Conservation (phyloP, 2,888 invertebrate genomes). For the Rhagophthalmus giganteus region DNA sequence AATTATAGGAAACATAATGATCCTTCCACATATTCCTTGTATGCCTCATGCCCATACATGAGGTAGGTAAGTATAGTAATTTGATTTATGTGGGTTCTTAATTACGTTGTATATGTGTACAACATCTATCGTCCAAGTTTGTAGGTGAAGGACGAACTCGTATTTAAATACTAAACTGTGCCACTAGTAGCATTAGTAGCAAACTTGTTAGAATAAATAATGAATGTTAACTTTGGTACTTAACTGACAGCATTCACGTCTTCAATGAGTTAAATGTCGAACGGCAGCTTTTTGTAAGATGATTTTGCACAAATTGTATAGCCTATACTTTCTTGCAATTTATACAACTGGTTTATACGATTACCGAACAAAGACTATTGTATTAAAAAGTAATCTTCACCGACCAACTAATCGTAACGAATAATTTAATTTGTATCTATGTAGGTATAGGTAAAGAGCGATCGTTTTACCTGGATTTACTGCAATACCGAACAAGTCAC, state of each 20-base stretch:
- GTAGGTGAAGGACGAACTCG: slow-evolving; percentile 39
- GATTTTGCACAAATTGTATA: too few species aligned
- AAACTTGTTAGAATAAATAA: slow-evolving; percentile 40
- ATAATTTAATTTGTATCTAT: too few species aligned
- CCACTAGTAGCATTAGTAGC: slow-evolving; percentile 12
- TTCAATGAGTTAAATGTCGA: too few species aligned
- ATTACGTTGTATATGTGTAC: background rate
- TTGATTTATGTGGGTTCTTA: slow-evolving; percentile 8
- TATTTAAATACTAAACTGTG: slow-evolving; percentile 29
- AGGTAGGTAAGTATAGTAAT: background rate
- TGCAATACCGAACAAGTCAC: too few species aligned
- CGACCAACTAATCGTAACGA: too few species aligned
- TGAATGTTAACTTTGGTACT: slow-evolving; percentile 37
- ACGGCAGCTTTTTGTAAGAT: slow-evolving; percentile 7
- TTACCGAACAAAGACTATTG: too few species aligned
- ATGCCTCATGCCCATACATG: background rate
- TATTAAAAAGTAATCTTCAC: too few species aligned
- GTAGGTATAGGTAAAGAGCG: too few species aligned
- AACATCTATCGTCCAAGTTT: slow-evolving; percentile 28
- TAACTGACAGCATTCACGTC: slow-evolving; percentile 45
- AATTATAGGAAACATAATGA: too few species aligned
- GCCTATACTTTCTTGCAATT: too few species aligned
- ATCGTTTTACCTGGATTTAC: too few species aligned
- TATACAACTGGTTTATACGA: too few species aligned
- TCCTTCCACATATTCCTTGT: background rate